These are phyloP conservation scores for Alethe castanea DNA, from an alignment of 2,113 vertebrate genomes.

Conservation along the genomic window DNA sequence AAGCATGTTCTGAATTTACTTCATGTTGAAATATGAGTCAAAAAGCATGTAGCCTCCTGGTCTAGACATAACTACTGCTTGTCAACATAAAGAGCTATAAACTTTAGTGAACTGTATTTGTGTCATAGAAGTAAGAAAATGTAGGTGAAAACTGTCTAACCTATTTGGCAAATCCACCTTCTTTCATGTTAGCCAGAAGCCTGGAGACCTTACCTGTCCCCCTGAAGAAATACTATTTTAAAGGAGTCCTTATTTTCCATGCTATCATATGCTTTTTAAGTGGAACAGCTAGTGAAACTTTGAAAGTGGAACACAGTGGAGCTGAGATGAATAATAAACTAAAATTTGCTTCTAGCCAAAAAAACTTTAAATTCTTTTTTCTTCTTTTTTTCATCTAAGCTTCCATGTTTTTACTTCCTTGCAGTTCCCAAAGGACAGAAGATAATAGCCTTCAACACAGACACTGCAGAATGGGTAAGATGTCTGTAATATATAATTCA, in stretches of 20 bases:
- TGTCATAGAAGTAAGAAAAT: not conserved
- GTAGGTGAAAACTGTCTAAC: not conserved
- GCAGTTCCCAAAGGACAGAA: conserved; percentile 21
- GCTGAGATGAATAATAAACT: conserved; percentile 48
- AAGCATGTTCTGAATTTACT: not conserved
- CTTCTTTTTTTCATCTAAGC: not conserved
- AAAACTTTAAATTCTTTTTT: conserved; percentile 1
- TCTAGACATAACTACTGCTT: not conserved
- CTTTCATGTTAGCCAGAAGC: not conserved
- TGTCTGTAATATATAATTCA: conserved; percentile 59
- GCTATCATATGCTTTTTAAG: conserved; percentile 1
- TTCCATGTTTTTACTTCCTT: not conserved
- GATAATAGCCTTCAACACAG: conserved; percentile 30
- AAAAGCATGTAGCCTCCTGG: not conserved
- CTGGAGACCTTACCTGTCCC: not conserved
- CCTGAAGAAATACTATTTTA: not conserved
- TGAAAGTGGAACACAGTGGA: conserved; percentile 30
- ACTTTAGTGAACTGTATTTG: not conserved
- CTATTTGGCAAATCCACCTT: not conserved
- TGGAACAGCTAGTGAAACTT: conserved; percentile 22
- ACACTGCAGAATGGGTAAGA: not conserved
- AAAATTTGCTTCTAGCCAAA: conserved; percentile 57
- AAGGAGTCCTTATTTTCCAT: not conserved
- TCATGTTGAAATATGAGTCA: not conserved
- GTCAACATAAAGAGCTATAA: not conserved